Percentiles rank a stretch among this genome's conserved stretches.
Conservation (phyloP, 2,888 invertebrate species). For the Aphidius colemani region DNA sequence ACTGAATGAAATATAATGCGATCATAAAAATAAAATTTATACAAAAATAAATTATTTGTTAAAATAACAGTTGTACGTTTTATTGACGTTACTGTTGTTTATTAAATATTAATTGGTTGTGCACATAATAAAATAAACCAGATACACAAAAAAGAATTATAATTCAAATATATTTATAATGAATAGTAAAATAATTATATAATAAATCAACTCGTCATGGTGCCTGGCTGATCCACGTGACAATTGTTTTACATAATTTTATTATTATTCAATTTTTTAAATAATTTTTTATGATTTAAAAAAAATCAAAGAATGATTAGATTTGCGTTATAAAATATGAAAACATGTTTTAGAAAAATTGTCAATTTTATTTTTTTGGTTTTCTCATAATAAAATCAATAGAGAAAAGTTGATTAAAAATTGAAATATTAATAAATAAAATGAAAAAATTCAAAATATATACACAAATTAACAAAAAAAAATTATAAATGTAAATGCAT, state of each 20-base stretch:
- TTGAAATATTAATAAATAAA: too few species aligned
- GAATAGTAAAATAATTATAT: conserved; percentile 4
- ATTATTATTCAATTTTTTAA: too few species aligned
- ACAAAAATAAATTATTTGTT: conserved; percentile 20
- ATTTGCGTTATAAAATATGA: too few species aligned
- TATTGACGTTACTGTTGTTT: conserved; percentile 31
- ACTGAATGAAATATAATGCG: conserved; percentile 16
- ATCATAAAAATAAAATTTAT: conserved; percentile 24
- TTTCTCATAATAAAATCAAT: too few species aligned
- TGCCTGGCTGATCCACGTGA: conserved; percentile 7
- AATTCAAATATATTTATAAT: not conserved
- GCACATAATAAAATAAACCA: conserved; percentile 16
- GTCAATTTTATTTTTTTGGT: not conserved
- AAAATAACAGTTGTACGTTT: conserved; percentile 26
- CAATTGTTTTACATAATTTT: not conserved
- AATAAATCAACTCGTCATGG: not conserved
- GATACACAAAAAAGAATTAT: not conserved
- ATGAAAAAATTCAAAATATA: too few species aligned
- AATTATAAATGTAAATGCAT: conserved; percentile 29
- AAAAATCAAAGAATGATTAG: too few species aligned
- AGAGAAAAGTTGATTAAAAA: too few species aligned
- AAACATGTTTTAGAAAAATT: too few species aligned
- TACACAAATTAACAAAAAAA: not conserved
- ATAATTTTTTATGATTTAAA: too few species aligned
- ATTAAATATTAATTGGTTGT: conserved; percentile 17